Base-by-base conservation (phyloP, 2,113 vertebrate genomes). In the Neolamprologus toae region DNA sequence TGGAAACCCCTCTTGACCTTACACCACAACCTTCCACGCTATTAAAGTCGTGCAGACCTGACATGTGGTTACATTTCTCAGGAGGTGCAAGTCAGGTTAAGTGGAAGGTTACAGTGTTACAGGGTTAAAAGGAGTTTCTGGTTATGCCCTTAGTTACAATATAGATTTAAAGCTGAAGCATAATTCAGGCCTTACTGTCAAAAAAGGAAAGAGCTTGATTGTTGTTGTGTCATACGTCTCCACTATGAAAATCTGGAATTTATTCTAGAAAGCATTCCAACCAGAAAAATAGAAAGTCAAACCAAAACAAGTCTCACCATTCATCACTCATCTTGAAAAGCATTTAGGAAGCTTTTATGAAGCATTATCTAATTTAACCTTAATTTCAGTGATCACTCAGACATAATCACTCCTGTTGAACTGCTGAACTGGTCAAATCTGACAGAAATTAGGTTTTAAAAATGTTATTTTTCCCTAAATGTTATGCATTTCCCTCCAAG, bases 401-500 rank as follows among this genome's bases (percentile, higher is more conserved):
- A 26, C 21, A 17, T 8, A 73, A 17, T 26, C 23, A 47, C 42
- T 66, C 61, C 19, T 13, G 19, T 2, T 21, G 61, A 66, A 66
- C 31, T 66, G 61, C 61, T 37, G 61, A 66, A 66, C 10, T 0
- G 0, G 16, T 49, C 45, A 78, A 31, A 49, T 19, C 42, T 3
- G 26, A 31, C 45, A 49, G 21, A 28, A 78, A 78, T 49, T 0
- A 28, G 23, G 42, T 47, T 76, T 28, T 17, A 19, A 76, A 47
- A 19, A 19, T 1, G 0, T 8, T 12, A 0, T 49, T 78, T 8
- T 49, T 1, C 26, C 2, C 71, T 78, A 11, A 11, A 49, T 2
- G 71, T 49, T 49, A 49, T 2, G 0, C 42, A 49, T 76, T 47
- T 76, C 1, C 14, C 3, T 12, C 42, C 23, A 49, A 13, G 71